These are phyloP conservation scores for Procambarus virginalis DNA, from an alignment of 1,140 invertebrate genomes.

Conservation along the genomic window DNA sequence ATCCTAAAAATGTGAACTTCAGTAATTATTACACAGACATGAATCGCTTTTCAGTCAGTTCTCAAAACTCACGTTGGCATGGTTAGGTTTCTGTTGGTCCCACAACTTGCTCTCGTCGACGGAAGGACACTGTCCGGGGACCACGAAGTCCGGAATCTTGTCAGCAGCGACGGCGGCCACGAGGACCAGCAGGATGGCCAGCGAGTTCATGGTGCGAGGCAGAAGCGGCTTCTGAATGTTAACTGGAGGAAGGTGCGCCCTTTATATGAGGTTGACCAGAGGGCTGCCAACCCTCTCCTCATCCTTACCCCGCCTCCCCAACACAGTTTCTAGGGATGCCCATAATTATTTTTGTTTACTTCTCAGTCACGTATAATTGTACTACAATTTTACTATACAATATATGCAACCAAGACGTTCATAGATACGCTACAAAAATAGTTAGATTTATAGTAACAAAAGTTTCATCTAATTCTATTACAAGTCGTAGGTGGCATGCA, in stretches of 20 bases:
- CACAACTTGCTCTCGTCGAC: not conserved
- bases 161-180: not conserved
- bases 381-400: not conserved
- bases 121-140: not conserved
- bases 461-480: not conserved
- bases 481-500: not conserved
- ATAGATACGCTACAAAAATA: not conserved
- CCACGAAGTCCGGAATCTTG: not conserved
- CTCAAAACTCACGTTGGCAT: not conserved
- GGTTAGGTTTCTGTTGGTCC: not conserved
- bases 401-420: not conserved
- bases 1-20: no score
- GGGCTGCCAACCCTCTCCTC: not conserved
- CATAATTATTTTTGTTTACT: not conserved
- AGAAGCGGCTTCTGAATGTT: not conserved
- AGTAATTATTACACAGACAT: no score
- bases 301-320: not conserved
- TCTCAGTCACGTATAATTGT: not conserved
- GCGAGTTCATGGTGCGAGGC: not conserved
- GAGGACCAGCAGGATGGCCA: not conserved
- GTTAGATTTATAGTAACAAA: no score
- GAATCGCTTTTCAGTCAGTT: no score
- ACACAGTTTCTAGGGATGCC: not conserved
- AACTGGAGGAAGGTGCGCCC: not conserved
- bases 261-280: not conserved